phyloP scores from a whole-genome alignment of 2,888 invertebrate species.

The Alsophila aescularia region DNA sequence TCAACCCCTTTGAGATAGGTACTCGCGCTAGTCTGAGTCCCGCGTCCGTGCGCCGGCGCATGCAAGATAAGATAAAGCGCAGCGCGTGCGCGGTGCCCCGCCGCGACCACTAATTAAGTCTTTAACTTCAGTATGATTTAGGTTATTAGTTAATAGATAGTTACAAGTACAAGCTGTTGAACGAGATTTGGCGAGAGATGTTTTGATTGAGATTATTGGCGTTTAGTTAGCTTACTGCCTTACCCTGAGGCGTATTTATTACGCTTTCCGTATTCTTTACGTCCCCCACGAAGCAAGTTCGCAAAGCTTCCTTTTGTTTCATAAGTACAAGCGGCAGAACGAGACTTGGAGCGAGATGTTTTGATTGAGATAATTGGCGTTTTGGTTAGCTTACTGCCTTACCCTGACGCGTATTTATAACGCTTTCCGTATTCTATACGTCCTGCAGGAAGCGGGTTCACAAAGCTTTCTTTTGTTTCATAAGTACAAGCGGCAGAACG shows the following conservation, averaged over 20 bases:
- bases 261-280: no score
- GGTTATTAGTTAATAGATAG: slow-evolving; percentile 67
- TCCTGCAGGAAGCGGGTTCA: slow-evolving; percentile 34
- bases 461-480: no score
- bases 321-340: slow-evolving; percentile 39
- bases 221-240: background rate
- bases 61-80: slow-evolving; percentile 34
- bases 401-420: slow-evolving; percentile 39
- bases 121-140: slow-evolving; percentile 70
- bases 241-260: background rate
- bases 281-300: slow-evolving; percentile 34
- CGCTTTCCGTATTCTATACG: no score
- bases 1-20: slow-evolving; percentile 20
- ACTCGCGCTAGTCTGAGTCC: slow-evolving; percentile 38
- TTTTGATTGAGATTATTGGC: slow-evolving; percentile 13
- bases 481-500: slow-evolving; percentile 37
- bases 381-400: background rate
- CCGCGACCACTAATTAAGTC: slow-evolving; percentile 81
- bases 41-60: slow-evolving; percentile 57
- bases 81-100: slow-evolving; percentile 71
- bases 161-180: slow-evolving; percentile 42
- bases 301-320: no score
- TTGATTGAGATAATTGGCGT: no score
- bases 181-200: slow-evolving; percentile 27
- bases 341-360: slow-evolving; percentile 27